phyloP scores from a whole-genome alignment of 1,140 invertebrate genomes.

The Cheumatopsyche charites region DNA sequence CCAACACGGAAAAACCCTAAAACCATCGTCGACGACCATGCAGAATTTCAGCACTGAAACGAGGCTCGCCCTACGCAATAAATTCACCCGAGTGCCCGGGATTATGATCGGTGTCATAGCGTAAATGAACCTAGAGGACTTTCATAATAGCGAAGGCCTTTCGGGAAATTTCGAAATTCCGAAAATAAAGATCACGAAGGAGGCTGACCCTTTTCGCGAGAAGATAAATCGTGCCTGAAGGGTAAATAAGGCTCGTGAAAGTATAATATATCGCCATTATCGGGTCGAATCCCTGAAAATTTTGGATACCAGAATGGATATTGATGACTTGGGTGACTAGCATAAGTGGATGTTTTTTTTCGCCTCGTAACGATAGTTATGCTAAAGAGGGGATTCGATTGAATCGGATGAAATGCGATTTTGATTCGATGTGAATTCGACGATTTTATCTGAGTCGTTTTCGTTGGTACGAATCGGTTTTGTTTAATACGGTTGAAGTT shows the following conservation, averaged over 20 bases:
- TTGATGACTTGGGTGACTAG: not conserved
- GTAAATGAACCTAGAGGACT: slow-evolving; percentile 4
- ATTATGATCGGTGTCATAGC: not conserved
- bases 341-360: too few species aligned
- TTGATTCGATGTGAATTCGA: too few species aligned
- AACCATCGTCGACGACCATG: too few species aligned
- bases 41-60: too few species aligned
- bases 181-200: slow-evolving; percentile 5
- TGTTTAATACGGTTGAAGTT: too few species aligned
- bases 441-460: too few species aligned
- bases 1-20: too few species aligned
- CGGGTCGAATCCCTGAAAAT: not conserved
- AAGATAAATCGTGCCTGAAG: slow-evolving; percentile 4
- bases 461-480: too few species aligned
- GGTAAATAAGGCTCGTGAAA: not conserved
- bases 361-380: too few species aligned
- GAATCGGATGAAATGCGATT: too few species aligned
- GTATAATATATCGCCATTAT: not conserved
- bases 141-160: not conserved
- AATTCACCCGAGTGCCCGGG: not conserved
- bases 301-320: not conserved
- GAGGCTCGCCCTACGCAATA: too few species aligned
- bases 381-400: too few species aligned
- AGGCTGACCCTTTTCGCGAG: slow-evolving; percentile 6
- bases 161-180: not conserved